Base-by-base conservation (phyloP, 1,140 invertebrate genomes). In the Planococcus citri region DNA sequence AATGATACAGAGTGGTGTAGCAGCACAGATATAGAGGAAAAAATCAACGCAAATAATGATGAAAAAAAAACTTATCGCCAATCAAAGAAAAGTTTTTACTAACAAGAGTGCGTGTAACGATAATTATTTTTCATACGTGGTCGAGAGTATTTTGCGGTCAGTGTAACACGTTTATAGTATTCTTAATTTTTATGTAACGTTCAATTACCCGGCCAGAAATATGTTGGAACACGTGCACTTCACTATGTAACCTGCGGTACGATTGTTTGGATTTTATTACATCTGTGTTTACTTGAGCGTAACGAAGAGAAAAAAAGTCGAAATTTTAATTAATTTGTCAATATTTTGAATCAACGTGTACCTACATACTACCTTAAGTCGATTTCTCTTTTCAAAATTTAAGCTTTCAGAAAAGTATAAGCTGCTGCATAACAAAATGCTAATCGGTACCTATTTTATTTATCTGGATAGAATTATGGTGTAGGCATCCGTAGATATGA, bases 121-220 rank as follows among this genome's bases (percentile, higher is more conserved):
- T 51, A 51, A 51, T 51, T 51, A 51, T 51, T 51, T 51, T 51
- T 51, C 41, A 51, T 51, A 51, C 41, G 41, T 51, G 41, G 41
- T 51, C 17, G 41, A 51, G 41, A 51, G 41, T 51, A 51, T 51
- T 33, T 51, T 51, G 41, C 41, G 41, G 41, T 51, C 41, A 51
- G 41, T 51, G 41, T 51, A 51, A 51, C 41, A 20, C 41, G 41
- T 51, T 51, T 51, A 33, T 33, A n/a, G n/a, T n/a, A 51, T 51
- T 51, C 41, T 51, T 17, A 51, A 9, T 51, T 51, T 51, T 51
- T 51, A 51, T 51, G 41, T 51, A 51, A 51, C 17, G 41, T 51
- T 51, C 41, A 51, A 51, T 51, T 51, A 51, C 2, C 29, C 41
- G 17, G 41, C 10, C 41, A 51, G 41, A 51, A 51, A 33, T 33